These are phyloP conservation scores for Tychaedon coryphoeus DNA, from an alignment of 2,113 vertebrate genomes.

Conservation along the genomic window DNA sequence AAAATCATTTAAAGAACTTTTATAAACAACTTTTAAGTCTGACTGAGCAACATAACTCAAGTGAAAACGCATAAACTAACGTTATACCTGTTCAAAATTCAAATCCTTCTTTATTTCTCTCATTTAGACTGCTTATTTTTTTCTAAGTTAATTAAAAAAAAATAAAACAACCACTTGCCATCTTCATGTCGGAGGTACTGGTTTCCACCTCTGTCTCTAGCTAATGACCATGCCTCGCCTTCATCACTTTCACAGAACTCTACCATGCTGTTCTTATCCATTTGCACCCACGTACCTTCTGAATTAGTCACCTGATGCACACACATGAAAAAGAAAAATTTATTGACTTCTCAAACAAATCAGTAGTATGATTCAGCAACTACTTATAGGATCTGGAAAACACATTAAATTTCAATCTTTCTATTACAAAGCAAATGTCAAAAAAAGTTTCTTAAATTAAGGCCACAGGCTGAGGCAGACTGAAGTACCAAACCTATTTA, in stretches of 20 bases:
- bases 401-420: constrained; percentile 6
- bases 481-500: constrained; percentile 38
- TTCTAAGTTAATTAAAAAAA: neutral
- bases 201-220: constrained; percentile 95
- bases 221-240: constrained; percentile 97
- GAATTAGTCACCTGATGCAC: constrained; percentile 93
- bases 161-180: constrained; percentile 81
- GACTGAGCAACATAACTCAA: neutral
- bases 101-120: neutral
- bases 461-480: constrained; percentile 70
- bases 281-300: constrained; percentile 97
- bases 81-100: neutral
- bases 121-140: neutral
- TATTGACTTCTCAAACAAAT: constrained; percentile 55
- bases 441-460: constrained; percentile 72
- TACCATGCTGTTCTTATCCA: constrained; percentile 99
- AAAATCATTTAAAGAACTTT: neutral
- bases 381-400: constrained; percentile 39
- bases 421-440: neutral
- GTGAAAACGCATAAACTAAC: neutral
- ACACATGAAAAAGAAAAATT: constrained; percentile 73
- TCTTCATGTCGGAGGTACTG: constrained; percentile 97
- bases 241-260: constrained; percentile 99
- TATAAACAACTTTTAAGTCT: neutral
- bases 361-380: constrained; percentile 43